phyloP scores from a whole-genome alignment of 1,140 invertebrate species.

The Brachionus manjavacas region DNA sequence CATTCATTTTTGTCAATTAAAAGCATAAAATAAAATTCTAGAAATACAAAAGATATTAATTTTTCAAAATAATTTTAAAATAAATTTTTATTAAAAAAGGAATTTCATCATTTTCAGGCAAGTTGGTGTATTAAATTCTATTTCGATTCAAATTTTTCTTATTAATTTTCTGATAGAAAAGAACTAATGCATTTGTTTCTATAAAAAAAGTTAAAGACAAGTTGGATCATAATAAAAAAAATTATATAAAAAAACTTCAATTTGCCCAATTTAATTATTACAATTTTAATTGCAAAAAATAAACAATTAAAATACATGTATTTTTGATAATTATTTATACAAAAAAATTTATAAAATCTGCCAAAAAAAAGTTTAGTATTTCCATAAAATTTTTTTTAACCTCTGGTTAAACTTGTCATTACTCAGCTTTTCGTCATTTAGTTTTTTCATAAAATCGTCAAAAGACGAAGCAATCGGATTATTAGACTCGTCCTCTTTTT shows the following conservation, averaged over 20 bases:
- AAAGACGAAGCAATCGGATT: neutral
- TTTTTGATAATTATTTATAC: neutral
- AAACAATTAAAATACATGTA: neutral
- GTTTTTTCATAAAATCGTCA: neutral
- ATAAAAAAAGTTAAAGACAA: too few species aligned
- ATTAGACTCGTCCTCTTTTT: neutral
- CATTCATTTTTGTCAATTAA: too few species aligned
- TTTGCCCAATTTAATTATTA: neutral
- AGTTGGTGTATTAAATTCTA: too few species aligned
- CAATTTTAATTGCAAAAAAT: constrained; percentile 1
- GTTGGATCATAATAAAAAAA: too few species aligned
- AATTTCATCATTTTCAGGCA: neutral
- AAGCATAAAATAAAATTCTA: too few species aligned
- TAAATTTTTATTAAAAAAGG: neutral
- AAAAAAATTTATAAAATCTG: neutral
- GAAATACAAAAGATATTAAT: neutral
- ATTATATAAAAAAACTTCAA: too few species aligned
- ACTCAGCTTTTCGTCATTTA: neutral
- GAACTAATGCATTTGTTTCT: too few species aligned
- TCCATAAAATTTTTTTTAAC: neutral
- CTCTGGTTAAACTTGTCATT: constrained; percentile 10
- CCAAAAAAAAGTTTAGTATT: neutral
- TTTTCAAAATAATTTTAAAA: neutral
- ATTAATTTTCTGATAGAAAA: too few species aligned
- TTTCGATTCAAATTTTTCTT: too few species aligned